Percentiles rank a stretch among this genome's conserved stretches.
phyloP scores from a whole-genome alignment of 2,113 vertebrate genomes.

The Tiliqua scincoides region DNA sequence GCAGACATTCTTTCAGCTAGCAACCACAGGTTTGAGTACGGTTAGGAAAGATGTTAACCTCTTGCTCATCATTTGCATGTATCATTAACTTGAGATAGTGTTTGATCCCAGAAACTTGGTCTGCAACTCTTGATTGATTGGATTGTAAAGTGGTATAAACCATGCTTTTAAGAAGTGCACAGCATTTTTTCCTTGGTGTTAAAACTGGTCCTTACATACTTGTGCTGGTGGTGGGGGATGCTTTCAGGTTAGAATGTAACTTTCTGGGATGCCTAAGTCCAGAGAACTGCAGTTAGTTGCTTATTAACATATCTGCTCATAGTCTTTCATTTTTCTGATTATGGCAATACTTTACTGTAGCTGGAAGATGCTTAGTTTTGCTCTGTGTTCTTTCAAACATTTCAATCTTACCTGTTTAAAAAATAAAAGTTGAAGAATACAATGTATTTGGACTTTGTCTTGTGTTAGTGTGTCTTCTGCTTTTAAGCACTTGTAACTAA shows the following conservation, averaged over 20 bases:
- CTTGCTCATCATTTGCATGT: neutral
- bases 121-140: neutral
- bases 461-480: neutral
- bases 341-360: neutral
- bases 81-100: neutral
- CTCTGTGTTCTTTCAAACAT: neutral
- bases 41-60: neutral
- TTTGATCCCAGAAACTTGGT: neutral
- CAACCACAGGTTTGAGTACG: neutral
- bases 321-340: neutral
- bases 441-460: neutral
- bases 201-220: neutral
- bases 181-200: neutral
- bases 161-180: neutral
- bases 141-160: neutral
- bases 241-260: neutral
- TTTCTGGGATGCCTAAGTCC: neutral
- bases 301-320: neutral
- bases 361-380: neutral
- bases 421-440: neutral
- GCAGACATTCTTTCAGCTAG: neutral
- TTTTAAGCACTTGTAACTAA: neutral
- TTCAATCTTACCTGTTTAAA: neutral
- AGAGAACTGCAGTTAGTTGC: neutral
- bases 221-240: neutral